These are phyloP conservation scores for Furnarius figulus DNA, from an alignment of 2,113 vertebrate genomes.

Conservation along the genomic window DNA sequence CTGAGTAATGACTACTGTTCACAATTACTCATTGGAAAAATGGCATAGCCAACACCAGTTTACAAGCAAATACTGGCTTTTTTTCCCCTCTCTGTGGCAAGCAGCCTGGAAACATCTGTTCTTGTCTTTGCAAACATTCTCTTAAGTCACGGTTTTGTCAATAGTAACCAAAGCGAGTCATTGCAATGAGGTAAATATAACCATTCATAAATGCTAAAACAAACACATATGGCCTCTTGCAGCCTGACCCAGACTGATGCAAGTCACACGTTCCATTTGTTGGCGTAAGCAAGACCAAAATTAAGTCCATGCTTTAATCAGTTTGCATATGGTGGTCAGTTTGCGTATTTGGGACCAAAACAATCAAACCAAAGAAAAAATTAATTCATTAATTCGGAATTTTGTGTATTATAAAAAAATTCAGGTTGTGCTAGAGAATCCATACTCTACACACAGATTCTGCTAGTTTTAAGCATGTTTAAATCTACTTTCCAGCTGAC, in stretches of 20 bases:
- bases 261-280: not conserved
- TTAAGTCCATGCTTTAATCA: not conserved
- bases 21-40: conserved; percentile 14
- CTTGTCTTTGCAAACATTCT: conserved; percentile 45
- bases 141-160: conserved; percentile 58
- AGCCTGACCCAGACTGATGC: not conserved
- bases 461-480: not conserved
- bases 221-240: conserved; percentile 58
- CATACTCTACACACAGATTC: not conserved
- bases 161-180: conserved; percentile 50
- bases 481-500: not conserved
- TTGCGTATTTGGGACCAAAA: not conserved
- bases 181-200: conserved; percentile 58
- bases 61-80: not conserved
- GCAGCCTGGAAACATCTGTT: conserved; percentile 62
- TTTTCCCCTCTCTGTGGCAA: not conserved
- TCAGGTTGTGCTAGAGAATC: not conserved
- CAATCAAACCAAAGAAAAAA: not conserved
- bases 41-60: not conserved
- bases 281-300: not conserved
- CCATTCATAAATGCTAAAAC: conserved; percentile 45
- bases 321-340: not conserved
- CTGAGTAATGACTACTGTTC: not conserved
- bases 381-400: not conserved
- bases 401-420: not conserved